A percentile compares a stretch with the other conserved stretches of the same genome.
Evolutionary conservation across 2,888 invertebrate genomes (phyloP).

Genomic region (Diploptera punctata): DNA sequence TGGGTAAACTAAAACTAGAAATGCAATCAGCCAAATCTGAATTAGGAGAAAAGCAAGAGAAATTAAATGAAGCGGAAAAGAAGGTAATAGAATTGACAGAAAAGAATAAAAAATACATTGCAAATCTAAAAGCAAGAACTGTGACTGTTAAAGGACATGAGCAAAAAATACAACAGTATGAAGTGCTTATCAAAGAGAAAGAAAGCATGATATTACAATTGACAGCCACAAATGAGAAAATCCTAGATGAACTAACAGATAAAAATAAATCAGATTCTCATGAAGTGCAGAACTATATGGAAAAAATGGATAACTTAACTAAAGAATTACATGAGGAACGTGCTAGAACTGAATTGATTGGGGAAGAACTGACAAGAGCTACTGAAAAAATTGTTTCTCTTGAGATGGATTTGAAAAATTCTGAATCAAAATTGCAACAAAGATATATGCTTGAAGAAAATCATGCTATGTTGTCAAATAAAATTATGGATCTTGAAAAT

Average conservation of each 20-base stretch:
- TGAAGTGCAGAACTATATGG: not conserved
- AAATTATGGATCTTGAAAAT: constrained; percentile 50
- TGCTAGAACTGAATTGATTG: constrained; percentile 2
- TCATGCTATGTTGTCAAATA: constrained; percentile 49
- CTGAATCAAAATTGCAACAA: not conserved
- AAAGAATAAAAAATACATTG: constrained; percentile 79
- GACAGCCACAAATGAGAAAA: constrained; percentile 49
- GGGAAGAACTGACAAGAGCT: constrained; percentile 1
- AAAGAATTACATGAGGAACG: constrained; percentile 2
- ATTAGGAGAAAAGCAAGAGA: constrained; percentile 47
- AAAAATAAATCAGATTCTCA: not conserved
- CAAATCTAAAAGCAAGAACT: constrained; percentile 76
- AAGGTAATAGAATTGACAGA: constrained; percentile 64
- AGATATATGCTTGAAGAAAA: not conserved
- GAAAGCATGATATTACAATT: constrained; percentile 51
- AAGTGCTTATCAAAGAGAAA: constrained; percentile 12
- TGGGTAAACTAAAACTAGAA: constrained; percentile 49
- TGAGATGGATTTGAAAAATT: constrained; percentile 13
- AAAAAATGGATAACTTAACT: not conserved
- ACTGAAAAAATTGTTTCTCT: constrained; percentile 7
- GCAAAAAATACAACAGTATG: constrained; percentile 38
- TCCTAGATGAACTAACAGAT: constrained; percentile 39
- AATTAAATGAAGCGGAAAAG: constrained; percentile 48
- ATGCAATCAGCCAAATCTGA: constrained; percentile 52
- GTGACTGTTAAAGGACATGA: constrained; percentile 56